Percentiles rank a stretch among this genome's conserved stretches.
Evolutionary conservation across 2,888 invertebrate species (phyloP).

Genomic region (Mythimna loreyi): DNA sequence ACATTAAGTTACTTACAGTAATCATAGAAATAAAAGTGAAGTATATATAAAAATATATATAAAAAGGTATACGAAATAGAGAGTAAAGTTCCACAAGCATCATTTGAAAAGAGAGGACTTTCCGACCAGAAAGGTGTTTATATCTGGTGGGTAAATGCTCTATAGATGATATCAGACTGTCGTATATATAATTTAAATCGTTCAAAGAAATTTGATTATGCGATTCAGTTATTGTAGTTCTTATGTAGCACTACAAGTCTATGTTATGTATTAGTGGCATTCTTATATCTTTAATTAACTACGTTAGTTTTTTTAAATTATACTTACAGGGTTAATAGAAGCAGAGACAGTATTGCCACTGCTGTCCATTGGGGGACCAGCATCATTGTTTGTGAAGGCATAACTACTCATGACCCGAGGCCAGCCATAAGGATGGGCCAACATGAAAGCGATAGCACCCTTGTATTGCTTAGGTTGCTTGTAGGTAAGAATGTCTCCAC

Average conservation of each 20-base stretch:
- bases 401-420: constrained; percentile 97
- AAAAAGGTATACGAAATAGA: too few relatives aligned
- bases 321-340: constrained; percentile 90
- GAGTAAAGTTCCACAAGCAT: too few relatives aligned
- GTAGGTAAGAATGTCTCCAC: constrained; percentile 92
- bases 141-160: too few relatives aligned
- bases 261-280: too few relatives aligned
- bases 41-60: not conserved
- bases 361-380: constrained; percentile 93
- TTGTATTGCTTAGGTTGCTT: constrained; percentile 93
- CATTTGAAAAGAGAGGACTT: too few relatives aligned
- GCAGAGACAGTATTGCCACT: constrained; percentile 92
- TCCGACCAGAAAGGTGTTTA: too few relatives aligned
- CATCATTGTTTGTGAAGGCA: constrained; percentile 91
- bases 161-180: too few relatives aligned
- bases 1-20: not conserved
- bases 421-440: constrained; percentile 96
- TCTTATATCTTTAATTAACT: too few relatives aligned
- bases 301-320: not conserved
- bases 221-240: too few relatives aligned
- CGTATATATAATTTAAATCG: too few relatives aligned
- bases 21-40: not conserved
- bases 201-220: too few relatives aligned
- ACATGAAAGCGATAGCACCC: constrained; percentile 96
- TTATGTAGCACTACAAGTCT: too few relatives aligned